A percentile compares a stretch with the other conserved stretches of the same genome.
These are phyloP conservation scores for Ascaphus truei DNA, from an alignment of 2,113 vertebrate genomes.

Conservation along the genomic window DNA sequence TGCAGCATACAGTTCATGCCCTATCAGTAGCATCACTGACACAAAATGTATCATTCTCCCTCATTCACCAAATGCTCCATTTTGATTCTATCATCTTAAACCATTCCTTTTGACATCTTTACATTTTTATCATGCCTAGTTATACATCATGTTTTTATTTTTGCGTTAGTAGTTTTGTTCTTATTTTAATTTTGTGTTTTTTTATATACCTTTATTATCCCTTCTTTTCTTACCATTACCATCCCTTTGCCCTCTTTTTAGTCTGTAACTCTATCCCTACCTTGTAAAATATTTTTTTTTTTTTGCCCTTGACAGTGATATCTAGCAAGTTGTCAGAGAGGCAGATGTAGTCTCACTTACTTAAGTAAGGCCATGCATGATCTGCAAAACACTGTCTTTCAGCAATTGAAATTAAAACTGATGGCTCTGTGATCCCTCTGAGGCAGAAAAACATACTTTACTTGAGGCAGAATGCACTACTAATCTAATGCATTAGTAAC, in stretches of 20 bases:
- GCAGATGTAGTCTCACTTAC: conserved; percentile 43
- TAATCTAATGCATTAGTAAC: conserved; percentile 46
- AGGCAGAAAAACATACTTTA: conserved; percentile 46
- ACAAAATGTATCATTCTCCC: no score
- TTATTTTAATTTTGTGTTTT: background rate
- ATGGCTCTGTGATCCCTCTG: conserved; percentile 40
- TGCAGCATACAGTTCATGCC: no score
- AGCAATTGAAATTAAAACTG: conserved; percentile 56
- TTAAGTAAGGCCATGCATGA: conserved; percentile 38
- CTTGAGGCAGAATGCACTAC: conserved; percentile 38
- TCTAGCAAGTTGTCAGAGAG: conserved; percentile 50
- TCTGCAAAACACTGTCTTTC: conserved; percentile 48
- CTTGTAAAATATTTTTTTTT: conserved; percentile 16
- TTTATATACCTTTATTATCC: background rate
- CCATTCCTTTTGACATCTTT: no score
- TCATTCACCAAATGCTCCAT: no score
- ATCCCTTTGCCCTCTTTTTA: background rate
- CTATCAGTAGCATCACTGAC: no score
- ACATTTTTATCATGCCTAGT: no score
- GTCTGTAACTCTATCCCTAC: background rate
- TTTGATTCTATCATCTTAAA: no score
- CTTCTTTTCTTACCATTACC: background rate
- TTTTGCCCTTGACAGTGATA: conserved; percentile 38
- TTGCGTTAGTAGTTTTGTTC: background rate
- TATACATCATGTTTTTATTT: no score